These are phyloP conservation scores for Drosophila testacea DNA, from an alignment of 2,888 invertebrate genomes.

Conservation along the genomic window DNA sequence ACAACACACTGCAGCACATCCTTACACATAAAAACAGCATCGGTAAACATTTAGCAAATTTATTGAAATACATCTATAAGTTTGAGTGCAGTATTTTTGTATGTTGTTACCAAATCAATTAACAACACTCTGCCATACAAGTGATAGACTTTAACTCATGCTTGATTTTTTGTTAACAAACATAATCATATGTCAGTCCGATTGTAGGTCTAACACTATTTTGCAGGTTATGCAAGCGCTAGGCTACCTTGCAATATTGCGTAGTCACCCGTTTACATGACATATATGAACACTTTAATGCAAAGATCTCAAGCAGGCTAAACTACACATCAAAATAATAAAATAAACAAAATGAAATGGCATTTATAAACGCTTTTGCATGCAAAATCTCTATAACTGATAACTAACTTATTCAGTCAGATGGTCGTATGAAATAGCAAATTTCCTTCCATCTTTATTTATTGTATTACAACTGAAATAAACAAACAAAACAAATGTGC, in stretches of 20 bases:
- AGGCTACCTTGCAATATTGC: background rate
- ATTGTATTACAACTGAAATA: background rate
- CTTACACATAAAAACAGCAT: constrained; percentile 38
- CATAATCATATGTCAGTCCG: background rate
- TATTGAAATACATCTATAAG: constrained; percentile 33
- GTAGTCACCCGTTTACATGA: background rate
- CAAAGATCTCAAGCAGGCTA: constrained; percentile 47
- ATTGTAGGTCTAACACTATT: constrained; percentile 1
- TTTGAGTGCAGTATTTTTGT: constrained; percentile 30
- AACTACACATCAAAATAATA: constrained; percentile 11
- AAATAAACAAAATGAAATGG: constrained; percentile 6
- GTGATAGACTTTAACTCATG: constrained; percentile 52
- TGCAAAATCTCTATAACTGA: constrained; percentile 14
- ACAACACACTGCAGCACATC: background rate
- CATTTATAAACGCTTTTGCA: constrained; percentile 27
- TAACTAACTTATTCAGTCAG: background rate
- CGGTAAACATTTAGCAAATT: constrained; percentile 59
- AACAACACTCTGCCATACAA: constrained; percentile 68
- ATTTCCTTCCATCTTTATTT: background rate
- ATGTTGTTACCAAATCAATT: constrained; percentile 50
- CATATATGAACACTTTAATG: constrained; percentile 13
- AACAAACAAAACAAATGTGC: constrained; percentile 3
- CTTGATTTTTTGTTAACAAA: background rate
- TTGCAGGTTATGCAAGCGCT: background rate
- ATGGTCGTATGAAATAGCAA: background rate